Percentiles rank a stretch among this genome's conserved stretches.
These are phyloP conservation scores for Tipula lateralis DNA, from an alignment of 2,888 invertebrate genomes.

Conservation along the genomic window DNA sequence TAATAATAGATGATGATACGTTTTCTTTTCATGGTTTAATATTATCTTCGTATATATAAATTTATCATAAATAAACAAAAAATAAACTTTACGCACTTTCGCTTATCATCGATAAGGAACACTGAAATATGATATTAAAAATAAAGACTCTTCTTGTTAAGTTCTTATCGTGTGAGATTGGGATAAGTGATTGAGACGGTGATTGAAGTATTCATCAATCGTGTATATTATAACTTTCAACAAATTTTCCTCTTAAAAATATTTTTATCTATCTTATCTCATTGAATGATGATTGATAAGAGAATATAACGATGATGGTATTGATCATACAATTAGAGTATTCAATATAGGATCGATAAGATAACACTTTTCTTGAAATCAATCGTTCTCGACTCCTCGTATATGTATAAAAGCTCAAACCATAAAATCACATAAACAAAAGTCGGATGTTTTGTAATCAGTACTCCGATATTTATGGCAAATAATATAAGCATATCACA, in stretches of 20 bases:
- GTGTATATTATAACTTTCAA: neutral
- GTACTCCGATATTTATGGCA: neutral
- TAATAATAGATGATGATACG: neutral
- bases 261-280: neutral
- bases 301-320: neutral
- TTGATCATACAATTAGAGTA: neutral
- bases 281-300: neutral
- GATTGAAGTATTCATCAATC: conserved; percentile 11
- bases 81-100: conserved; percentile 6
- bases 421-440: neutral
- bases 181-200: conserved; percentile 15
- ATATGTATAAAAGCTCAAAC: neutral
- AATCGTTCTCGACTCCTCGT: no score
- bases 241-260: neutral
- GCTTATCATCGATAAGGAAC: neutral
- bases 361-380: neutral
- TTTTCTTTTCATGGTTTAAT: neutral
- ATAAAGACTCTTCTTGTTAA: neutral
- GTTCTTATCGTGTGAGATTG: neutral
- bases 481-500: neutral
- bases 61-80: neutral
- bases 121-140: neutral
- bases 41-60: neutral
- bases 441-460: neutral
- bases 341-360: neutral